Evolutionary conservation across 2,113 vertebrate species (phyloP).

Genomic region (Patagioenas fasciata): DNA sequence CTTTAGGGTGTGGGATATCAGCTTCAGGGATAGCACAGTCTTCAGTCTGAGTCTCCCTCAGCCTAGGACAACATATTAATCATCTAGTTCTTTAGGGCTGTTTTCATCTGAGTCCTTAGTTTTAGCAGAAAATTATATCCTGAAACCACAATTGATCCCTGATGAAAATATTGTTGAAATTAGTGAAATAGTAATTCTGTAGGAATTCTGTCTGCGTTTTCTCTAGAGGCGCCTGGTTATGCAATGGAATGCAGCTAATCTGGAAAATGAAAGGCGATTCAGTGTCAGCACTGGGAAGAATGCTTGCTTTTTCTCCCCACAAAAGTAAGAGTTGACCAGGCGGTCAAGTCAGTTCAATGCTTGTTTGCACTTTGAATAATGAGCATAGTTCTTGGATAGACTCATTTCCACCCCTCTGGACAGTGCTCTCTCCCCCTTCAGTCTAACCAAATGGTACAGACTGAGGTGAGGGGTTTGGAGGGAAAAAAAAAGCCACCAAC

Average conservation of each 20-base stretch:
- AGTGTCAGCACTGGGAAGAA: neutral
- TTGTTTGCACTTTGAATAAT: neutral
- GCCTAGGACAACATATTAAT: neutral
- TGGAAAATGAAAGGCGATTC: neutral
- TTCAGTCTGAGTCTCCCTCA: neutral
- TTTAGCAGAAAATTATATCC: conserved; percentile 15
- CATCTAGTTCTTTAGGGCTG: neutral
- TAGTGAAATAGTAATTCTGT: neutral
- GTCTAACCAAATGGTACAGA: neutral
- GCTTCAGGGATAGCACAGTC: neutral
- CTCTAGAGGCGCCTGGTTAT: neutral
- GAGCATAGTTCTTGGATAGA: neutral
- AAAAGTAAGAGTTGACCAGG: neutral
- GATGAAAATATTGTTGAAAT: conserved; percentile 28
- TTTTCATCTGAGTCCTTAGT: neutral
- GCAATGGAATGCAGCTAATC: neutral
- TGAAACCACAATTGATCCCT: neutral
- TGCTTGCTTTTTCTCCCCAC: neutral
- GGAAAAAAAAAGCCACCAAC: neutral
- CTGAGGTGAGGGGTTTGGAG: neutral
- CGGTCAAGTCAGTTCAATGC: neutral
- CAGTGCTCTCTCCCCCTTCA: neutral
- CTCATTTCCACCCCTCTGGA: neutral
- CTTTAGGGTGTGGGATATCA: neutral
- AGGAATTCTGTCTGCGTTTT: conserved; percentile 1